These are phyloP conservation scores for Cataglyphis rosenhaueri DNA, from an alignment of 2,888 invertebrate genomes.

Conservation along the genomic window DNA sequence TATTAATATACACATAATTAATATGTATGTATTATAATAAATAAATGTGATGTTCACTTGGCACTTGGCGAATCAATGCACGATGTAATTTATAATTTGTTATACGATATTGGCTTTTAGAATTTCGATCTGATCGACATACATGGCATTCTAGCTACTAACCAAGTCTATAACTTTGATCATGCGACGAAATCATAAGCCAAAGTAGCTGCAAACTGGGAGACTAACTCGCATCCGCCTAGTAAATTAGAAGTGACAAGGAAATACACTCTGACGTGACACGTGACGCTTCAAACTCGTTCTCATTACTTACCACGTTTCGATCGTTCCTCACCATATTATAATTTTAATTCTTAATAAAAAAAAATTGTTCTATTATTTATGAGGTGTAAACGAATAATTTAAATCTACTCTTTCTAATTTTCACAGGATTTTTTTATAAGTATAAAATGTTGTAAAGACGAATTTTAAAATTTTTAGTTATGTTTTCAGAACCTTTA, in stretches of 20 bases:
- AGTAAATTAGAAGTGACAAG: conserved; percentile 72
- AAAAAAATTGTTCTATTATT: neutral
- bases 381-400: neutral
- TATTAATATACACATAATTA: neutral
- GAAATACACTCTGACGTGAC: conserved; percentile 67
- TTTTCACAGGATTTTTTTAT: neutral
- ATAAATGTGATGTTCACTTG: conserved; percentile 37
- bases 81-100: neutral
- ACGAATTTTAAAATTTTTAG: neutral
- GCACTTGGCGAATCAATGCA: conserved; percentile 20
- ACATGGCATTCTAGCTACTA: conserved; percentile 58
- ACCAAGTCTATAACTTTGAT: conserved; percentile 47
- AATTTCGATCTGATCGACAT: conserved; percentile 50
- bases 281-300: conserved; percentile 26
- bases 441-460: neutral
- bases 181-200: conserved; percentile 39
- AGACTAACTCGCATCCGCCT: conserved; percentile 58
- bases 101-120: conserved; percentile 43
- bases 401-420: neutral
- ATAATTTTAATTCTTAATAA: conserved; percentile 13
- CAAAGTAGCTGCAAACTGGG: conserved; percentile 49
- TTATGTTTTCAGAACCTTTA: neutral
- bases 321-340: conserved; percentile 17
- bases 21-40: neutral
- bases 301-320: conserved; percentile 8